Conservation (phyloP, 30 jellyfish, hydroid and myxozoan genomes). For the Phacellophora camtschatica region DNA sequence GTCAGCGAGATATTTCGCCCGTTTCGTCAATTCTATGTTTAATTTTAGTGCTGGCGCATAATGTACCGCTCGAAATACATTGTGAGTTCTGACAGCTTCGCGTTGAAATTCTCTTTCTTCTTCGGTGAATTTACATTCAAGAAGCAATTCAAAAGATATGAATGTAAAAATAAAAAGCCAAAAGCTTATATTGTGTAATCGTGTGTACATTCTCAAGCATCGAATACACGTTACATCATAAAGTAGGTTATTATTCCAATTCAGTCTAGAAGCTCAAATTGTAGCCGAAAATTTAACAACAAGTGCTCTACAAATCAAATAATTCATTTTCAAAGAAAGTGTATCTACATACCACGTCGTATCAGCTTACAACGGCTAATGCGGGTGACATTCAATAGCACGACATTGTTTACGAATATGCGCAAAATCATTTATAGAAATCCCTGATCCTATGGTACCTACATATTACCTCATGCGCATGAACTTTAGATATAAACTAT, state of each 20-base stretch:
- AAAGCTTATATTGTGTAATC: too few species aligned
- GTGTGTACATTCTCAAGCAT: too few species aligned
- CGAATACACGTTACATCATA: too few species aligned
- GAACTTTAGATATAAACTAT: too few species aligned
- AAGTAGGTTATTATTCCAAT: too few species aligned
- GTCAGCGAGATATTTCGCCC: constrained; percentile 78
- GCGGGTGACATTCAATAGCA: constrained; percentile 44
- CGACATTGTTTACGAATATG: constrained; percentile 45
- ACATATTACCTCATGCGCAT: constrained; percentile 33
- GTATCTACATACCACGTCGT: too few species aligned
- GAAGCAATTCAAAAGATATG: neutral
- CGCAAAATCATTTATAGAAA: constrained; percentile 41
- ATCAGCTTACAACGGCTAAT: neutral
- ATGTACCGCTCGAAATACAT: constrained; percentile 76
- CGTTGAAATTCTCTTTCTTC: constrained; percentile 54
- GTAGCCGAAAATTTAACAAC: too few species aligned
- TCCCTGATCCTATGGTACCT: constrained; percentile 3
- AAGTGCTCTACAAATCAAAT: too few species aligned
- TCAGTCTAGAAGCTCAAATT: too few species aligned
- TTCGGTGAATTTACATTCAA: constrained; percentile 5
- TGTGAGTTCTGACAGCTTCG: constrained; percentile 81
- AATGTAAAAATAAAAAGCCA: too few species aligned
- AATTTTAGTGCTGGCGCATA: constrained; percentile 71
- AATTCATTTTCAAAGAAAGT: too few species aligned
- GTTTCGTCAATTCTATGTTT: constrained; percentile 61